A percentile compares a stretch with the other conserved stretches of the same genome.
phyloP scores from a whole-genome alignment of 2,888 invertebrate genomes.

The Cryptocheilus praepositus region DNA sequence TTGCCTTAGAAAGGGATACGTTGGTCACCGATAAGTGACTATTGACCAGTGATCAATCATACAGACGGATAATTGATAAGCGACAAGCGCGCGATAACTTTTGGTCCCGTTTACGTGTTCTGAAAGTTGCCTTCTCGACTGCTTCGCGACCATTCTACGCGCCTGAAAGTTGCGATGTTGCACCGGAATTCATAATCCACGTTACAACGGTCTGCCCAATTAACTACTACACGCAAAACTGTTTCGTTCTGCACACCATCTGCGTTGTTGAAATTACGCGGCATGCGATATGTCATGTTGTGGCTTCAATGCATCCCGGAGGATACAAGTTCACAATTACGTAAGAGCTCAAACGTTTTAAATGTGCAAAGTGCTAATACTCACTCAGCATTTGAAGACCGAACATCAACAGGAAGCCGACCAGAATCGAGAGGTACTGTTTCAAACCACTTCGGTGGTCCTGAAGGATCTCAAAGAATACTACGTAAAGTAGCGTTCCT shows the following conservation, averaged over 20 bases:
- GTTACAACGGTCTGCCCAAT: too few species aligned
- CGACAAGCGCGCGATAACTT: constrained; percentile 3
- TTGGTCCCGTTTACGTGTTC: too few species aligned
- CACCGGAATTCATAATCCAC: too few species aligned
- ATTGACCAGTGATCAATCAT: constrained; percentile 32
- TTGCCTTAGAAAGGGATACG: constrained; percentile 1
- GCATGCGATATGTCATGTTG: too few species aligned
- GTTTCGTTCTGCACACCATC: background rate
- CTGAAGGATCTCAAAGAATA: constrained; percentile 95
- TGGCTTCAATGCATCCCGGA: too few species aligned
- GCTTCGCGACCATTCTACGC: too few species aligned
- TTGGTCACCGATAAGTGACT: constrained; percentile 30
- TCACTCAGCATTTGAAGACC: constrained; percentile 80
- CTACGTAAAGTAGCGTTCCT: constrained; percentile 95
- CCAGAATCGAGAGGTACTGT: constrained; percentile 81
- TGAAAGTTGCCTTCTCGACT: too few species aligned
- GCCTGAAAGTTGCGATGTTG: too few species aligned
- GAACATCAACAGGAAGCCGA: constrained; percentile 85
- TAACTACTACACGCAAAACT: too few species aligned
- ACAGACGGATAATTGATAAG: constrained; percentile 26
- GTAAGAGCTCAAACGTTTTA: too few species aligned
- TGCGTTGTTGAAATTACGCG: background rate
- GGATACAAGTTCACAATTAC: too few species aligned
- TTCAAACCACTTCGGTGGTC: constrained; percentile 78
- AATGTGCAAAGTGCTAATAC: constrained; percentile 60